Evolutionary conservation across 2,113 vertebrate genomes (phyloP), one percentile per base, ranked within the genome.

Genomic region (Ciconia boyciana): DNA sequence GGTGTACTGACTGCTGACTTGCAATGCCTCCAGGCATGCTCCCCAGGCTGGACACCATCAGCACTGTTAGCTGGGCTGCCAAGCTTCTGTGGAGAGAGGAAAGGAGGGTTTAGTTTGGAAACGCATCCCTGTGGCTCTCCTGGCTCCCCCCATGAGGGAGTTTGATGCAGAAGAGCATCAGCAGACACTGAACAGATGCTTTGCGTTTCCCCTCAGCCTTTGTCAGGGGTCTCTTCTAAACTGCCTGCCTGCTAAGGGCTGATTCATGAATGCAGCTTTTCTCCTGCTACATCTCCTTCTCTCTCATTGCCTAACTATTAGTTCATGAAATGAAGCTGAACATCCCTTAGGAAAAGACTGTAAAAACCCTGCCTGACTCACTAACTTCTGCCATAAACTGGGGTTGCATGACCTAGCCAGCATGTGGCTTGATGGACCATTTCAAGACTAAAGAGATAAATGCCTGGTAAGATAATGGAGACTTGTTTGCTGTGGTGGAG

Each of bases 311-410:
- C 46, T 64, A 34, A 55, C 54, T 77, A 51, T 83, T n/a, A 66
- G 80, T 26, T 71, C 76, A 48, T 82, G 89, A 88, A 95, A 89
- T 78, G 85, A 74, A 94, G 83, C 88, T 16, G 24, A 92, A 49
- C 36, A 44, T 55, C 79, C 90, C 74, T 85, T 15, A 94, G 90
- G 85, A 96, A 61, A 70, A 48, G 66, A 29, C 78, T 66, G 82
- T 75, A 62, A 94, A 62, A 94, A 41, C 43, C 43, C 70, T 66
- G 83, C 75, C 70, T 49, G 61, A 34, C 61, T 90, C 61, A 65
- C 86, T 80, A 10, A 70, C 83, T 49, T 85, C 14, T 0, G 4
- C 87, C 46, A 46, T 29, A 49, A 85, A 9, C 20, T 26, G 74
- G 32, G 76, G 36, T 48, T 77, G 48, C 7, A 21, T n/a, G 76